Evolutionary conservation across 2,888 invertebrate species (phyloP).

Genomic region (Corythucha ciliata): DNA sequence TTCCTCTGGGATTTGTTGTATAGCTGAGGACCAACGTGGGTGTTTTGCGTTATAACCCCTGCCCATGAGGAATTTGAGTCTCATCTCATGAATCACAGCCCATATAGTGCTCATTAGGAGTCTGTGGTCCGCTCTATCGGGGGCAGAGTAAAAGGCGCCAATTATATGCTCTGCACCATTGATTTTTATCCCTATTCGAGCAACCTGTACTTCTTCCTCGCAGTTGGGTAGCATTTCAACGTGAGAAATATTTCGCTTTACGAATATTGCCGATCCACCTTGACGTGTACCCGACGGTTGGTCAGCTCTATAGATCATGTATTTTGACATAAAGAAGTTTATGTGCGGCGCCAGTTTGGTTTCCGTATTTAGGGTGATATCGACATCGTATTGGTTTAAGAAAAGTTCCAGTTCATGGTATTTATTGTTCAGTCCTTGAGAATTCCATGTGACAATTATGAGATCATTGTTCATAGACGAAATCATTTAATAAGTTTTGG

Average conservation of each 20-base stretch:
- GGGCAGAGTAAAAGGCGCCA: conserved; percentile 16
- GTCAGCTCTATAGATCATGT: conserved; percentile 7
- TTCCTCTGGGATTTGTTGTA: too few relatives aligned
- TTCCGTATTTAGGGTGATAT: conserved; percentile 9
- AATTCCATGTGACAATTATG: conserved; percentile 17
- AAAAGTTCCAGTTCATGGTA: conserved; percentile 15
- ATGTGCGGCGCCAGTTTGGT: conserved; percentile 6
- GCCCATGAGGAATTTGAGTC: too few relatives aligned
- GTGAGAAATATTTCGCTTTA: not conserved
- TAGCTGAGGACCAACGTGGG: too few relatives aligned
- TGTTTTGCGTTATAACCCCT: too few relatives aligned
- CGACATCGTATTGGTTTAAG: conserved; percentile 1
- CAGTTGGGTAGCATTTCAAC: not conserved
- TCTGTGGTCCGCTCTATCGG: too few relatives aligned
- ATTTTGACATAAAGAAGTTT: conserved; percentile 12
- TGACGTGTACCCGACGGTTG: not conserved
- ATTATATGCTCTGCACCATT: not conserved
- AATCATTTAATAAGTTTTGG: conserved; percentile 7
- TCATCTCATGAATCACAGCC: not conserved
- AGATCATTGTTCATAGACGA: not conserved
- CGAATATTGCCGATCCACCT: conserved; percentile 7
- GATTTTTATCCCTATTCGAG: not conserved
- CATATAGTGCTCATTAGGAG: not conserved
- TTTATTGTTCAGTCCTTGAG: conserved; percentile 9
- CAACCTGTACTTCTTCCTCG: not conserved